A percentile compares a stretch with the other conserved stretches of the same genome.
Evolutionary conservation across 2,888 invertebrate species (phyloP).

Genomic region (Phyllotreta cruciferae): DNA sequence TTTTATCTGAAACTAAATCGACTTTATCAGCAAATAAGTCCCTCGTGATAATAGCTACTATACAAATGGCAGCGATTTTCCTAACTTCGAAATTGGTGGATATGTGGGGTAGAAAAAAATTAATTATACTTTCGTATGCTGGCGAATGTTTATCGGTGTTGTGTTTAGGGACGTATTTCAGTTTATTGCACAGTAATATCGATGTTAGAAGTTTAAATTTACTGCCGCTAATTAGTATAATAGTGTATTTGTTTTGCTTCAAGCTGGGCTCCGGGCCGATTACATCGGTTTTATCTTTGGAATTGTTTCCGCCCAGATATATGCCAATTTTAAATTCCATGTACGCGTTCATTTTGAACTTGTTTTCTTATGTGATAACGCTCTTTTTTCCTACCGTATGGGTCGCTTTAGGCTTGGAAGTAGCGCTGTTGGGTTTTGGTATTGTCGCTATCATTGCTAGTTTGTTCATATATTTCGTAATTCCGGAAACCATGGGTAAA

Average conservation of each 20-base stretch:
- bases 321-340: slow-evolving; percentile 67
- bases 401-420: slow-evolving; percentile 1
- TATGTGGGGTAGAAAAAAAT: slow-evolving; percentile 72
- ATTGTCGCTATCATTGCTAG: slow-evolving; percentile 17
- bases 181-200: slow-evolving; percentile 30
- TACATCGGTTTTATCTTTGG: slow-evolving; percentile 83
- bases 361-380: slow-evolving; percentile 39
- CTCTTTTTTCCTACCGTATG: slow-evolving; percentile 35
- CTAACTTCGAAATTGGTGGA: slow-evolving; percentile 79
- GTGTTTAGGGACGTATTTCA: slow-evolving; percentile 43
- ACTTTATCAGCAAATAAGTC: slow-evolving; percentile 65
- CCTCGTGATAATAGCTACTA: slow-evolving; percentile 77
- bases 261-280: slow-evolving; percentile 75
- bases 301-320: slow-evolving; percentile 79
- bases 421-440: slow-evolving; percentile 23
- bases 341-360: slow-evolving; percentile 22
- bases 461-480: slow-evolving; percentile 26
- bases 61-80: slow-evolving; percentile 75
- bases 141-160: slow-evolving; percentile 67
- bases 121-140: slow-evolving; percentile 73
- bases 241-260: slow-evolving; percentile 77
- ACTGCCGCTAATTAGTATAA: slow-evolving; percentile 74
- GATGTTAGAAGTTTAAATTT: slow-evolving; percentile 62
- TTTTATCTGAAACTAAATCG: slow-evolving; percentile 64
- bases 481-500: slow-evolving; percentile 45